These are phyloP conservation scores for Paramisgurnus dabryanus DNA, from an alignment of 2,113 vertebrate genomes.

Conservation along the genomic window DNA sequence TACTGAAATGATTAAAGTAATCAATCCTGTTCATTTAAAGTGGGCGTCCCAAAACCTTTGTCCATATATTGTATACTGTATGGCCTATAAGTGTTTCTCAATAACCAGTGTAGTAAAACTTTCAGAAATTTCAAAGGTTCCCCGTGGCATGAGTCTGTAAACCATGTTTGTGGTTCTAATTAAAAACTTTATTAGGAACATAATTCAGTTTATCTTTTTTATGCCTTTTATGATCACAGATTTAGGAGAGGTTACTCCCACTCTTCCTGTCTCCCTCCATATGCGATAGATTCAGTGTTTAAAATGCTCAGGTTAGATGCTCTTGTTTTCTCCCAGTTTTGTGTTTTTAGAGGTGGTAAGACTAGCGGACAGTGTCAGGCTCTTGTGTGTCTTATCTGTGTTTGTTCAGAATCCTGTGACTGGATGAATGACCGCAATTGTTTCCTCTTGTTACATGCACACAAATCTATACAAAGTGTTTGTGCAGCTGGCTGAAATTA, in stretches of 20 bases:
- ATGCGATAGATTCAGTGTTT: conserved; percentile 8
- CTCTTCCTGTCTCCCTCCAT: not conserved
- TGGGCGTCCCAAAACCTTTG: too few relatives aligned
- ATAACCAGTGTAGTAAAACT: too few relatives aligned
- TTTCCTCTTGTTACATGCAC: conserved; percentile 23
- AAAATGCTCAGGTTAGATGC: not conserved
- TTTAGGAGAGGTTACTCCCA: not conserved
- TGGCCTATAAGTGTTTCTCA: too few relatives aligned
- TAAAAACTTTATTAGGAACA: too few relatives aligned
- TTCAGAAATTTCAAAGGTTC: too few relatives aligned
- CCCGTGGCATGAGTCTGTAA: too few relatives aligned
- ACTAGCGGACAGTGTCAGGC: conserved; percentile 17
- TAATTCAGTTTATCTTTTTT: not conserved
- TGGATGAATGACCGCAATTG: conserved; percentile 34
- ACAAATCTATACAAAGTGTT: conserved; percentile 44
- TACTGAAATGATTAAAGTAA: too few relatives aligned
- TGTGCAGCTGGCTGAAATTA: conserved; percentile 49
- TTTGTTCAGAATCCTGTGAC: conserved; percentile 63
- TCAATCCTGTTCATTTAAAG: too few relatives aligned
- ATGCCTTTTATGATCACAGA: not conserved
- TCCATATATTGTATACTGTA: too few relatives aligned
- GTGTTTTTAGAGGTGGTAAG: conserved; percentile 29
- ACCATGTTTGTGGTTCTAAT: too few relatives aligned
- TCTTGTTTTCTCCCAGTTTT: not conserved
- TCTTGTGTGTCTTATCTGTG: conserved; percentile 68